Percentiles rank a stretch among this genome's conserved stretches.
phyloP scores from a whole-genome alignment of 1,140 invertebrate species.

The Batillaria attramentaria region DNA sequence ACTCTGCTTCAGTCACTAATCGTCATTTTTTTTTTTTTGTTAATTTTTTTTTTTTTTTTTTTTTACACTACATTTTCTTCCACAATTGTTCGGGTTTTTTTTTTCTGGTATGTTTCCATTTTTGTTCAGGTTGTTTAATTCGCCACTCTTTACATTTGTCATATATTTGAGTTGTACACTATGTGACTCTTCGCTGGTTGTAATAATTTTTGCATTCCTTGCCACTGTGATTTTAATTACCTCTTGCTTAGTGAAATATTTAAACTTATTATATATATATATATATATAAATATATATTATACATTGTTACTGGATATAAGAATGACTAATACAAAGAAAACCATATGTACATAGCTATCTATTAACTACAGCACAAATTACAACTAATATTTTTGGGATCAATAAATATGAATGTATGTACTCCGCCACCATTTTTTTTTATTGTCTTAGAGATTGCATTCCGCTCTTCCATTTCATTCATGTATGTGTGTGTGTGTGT shows the following conservation, averaged over 20 bases:
- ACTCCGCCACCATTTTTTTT: neutral
- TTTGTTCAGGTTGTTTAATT: neutral
- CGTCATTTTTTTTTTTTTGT: constrained; percentile 3
- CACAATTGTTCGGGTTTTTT: neutral
- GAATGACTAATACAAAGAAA: neutral
- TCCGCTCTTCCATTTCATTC: neutral
- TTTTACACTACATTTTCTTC: neutral
- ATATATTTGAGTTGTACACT: neutral
- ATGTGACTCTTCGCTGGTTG: neutral
- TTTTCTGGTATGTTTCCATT: neutral
- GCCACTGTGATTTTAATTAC: neutral
- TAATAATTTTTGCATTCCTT: neutral
- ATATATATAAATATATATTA: neutral
- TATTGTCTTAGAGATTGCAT: neutral
- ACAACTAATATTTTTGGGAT: neutral
- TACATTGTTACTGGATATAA: neutral
- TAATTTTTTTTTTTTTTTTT: neutral
- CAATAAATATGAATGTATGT: constrained; percentile 1
- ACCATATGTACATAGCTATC: neutral
- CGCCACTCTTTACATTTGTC: neutral
- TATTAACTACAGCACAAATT: neutral
- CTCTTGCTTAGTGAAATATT: neutral
- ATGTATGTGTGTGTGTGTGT: constrained; percentile 9
- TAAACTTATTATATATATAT: neutral
- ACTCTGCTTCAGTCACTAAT: neutral